Percentiles rank a stretch among this genome's conserved stretches.
Evolutionary conservation across 2,797 vertebrate species (phyloP).

Genomic region (Cuniculus paca): DNA sequence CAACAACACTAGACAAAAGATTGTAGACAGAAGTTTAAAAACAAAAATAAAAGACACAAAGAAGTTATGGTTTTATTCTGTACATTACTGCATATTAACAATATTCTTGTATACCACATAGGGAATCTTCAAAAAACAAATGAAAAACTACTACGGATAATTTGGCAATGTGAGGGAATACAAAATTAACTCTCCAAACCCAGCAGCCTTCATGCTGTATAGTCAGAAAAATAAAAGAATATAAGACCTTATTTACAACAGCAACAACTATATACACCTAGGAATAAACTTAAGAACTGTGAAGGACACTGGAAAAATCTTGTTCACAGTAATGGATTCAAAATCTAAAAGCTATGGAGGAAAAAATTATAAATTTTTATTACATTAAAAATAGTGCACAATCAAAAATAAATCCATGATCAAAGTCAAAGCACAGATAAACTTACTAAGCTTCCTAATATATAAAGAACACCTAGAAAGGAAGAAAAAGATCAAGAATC

Average conservation of each 20-base stretch:
- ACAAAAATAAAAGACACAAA: neutral
- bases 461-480: slow-evolving; percentile 56
- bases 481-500: slow-evolving; percentile 49
- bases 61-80: neutral
- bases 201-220: neutral
- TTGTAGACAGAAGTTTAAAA: neutral
- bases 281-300: slow-evolving; percentile 39
- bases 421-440: slow-evolving; percentile 32
- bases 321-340: slow-evolving; percentile 44
- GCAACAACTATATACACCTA: slow-evolving; percentile 44
- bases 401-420: slow-evolving; percentile 7
- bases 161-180: slow-evolving; percentile 21
- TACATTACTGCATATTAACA: neutral
- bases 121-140: slow-evolving; percentile 3
- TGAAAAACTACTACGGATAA: slow-evolving; percentile 44
- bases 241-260: neutral
- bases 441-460: slow-evolving; percentile 25
- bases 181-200: slow-evolving; percentile 36
- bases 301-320: slow-evolving; percentile 35
- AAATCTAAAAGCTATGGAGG: slow-evolving; percentile 29
- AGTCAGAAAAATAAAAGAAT: slow-evolving; percentile 41
- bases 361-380: slow-evolving; percentile 57
- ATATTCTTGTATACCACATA: neutral
- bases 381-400: neutral
- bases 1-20: neutral